Evolutionary conservation across 2,113 vertebrate genomes (phyloP).

Genomic region (Lucifuga dentata): DNA sequence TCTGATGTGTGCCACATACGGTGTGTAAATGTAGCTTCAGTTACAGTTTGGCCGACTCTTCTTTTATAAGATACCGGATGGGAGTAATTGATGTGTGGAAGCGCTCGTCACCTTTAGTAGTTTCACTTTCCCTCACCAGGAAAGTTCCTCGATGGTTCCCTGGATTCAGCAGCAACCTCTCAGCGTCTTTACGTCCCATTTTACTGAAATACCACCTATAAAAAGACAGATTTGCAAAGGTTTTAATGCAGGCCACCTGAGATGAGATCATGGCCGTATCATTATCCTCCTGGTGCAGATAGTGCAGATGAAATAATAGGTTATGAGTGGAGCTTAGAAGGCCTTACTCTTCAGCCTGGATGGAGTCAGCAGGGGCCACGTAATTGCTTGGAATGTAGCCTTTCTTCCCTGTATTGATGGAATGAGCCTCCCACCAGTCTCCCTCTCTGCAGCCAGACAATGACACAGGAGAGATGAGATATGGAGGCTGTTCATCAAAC

Average conservation of each 20-base stretch:
- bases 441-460: slow-evolving; percentile 87
- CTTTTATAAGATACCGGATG: too few species aligned
- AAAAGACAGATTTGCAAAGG: slow-evolving; percentile 26
- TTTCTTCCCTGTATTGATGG: slow-evolving; percentile 96
- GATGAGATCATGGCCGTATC: slow-evolving; percentile 14
- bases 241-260: slow-evolving; percentile 18
- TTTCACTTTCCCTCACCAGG: slow-evolving; percentile 97
- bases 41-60: too few species aligned
- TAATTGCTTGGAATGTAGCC: slow-evolving; percentile 99
- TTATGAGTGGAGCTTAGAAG: slow-evolving; percentile 19
- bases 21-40: too few species aligned
- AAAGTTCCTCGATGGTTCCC: slow-evolving; percentile 96
- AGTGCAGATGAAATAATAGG: slow-evolving; percentile 30
- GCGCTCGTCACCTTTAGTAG: slow-evolving; percentile 91
- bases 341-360: slow-evolving; percentile 99
- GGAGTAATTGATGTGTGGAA: too few species aligned
- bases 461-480: slow-evolving; percentile 22
- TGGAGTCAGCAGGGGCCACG: slow-evolving; percentile 98
- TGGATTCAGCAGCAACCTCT: slow-evolving; percentile 93
- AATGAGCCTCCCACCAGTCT: slow-evolving; percentile 99
- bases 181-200: slow-evolving; percentile 98
- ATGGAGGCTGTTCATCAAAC: slow-evolving; percentile 13
- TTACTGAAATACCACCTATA: slow-evolving; percentile 99
- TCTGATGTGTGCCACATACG: too few species aligned
- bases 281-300: slow-evolving; percentile 17